Evolutionary conservation across 2,888 invertebrate genomes (phyloP), one percentile per base, ranked within the genome.

Genomic region (Torymus aiolomorphi): DNA sequence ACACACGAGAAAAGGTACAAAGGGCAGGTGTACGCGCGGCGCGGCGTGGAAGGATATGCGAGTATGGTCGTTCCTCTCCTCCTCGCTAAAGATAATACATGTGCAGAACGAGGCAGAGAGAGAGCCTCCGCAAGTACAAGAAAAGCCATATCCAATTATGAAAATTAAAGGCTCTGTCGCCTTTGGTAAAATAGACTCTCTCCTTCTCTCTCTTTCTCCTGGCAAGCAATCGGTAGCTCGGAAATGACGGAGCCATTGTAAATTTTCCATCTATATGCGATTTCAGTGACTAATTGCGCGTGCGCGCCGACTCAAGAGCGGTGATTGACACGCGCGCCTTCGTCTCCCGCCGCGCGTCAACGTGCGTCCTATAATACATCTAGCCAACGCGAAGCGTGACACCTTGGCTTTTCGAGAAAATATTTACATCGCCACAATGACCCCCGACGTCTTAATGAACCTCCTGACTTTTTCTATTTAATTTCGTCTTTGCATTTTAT

Each of bases 161-260:
- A 87, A 89, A 89, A 89, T 89, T 88, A 89, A 87, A 89, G 88
- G 88, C 89, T 88, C 87, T 85, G 83, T 89, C 89, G 87, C 88
- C 88, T 88, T 86, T 84, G 84, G 84, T 82, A 83, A 83, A 73
- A 77, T 69, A 49, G 62, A 78, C 78, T 78, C 66, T 77, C 70
- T 13, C 71, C n/a, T n/a, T 13, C 49, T 57, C 5, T 8, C 1
- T n/a, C n/a, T n/a, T n/a, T n/a, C n/a, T n/a, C n/a, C 42, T 61
- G 73, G 62, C 78, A 78, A 78, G 62, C 78, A 78, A 78, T 74
- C 74, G 73, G 62, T 69, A 74, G 69, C 73, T 67, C 54, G 69
- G 54, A 63, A 74, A 74, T 75, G 70, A 69, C 79, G 14, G 57
- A 75, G 62, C 59, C 61, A 54, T 73, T 73, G 78, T 78, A 73